These are phyloP conservation scores for Manis javanica DNA, from an alignment of 2,797 vertebrate genomes.

Conservation along the genomic window DNA sequence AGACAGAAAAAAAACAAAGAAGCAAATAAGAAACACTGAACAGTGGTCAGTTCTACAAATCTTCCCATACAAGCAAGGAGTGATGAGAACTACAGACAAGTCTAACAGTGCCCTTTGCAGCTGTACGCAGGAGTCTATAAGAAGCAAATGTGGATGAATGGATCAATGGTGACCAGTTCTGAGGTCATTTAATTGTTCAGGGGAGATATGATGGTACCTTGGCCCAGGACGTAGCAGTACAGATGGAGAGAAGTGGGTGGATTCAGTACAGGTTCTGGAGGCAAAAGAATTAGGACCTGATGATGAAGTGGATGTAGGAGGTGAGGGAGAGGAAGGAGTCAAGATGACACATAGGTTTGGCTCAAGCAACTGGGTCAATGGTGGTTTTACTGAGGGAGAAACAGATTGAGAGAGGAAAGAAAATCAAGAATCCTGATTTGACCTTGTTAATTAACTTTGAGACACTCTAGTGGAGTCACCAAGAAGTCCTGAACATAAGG, in stretches of 20 bases:
- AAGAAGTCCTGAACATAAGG: not conserved
- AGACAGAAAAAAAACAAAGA: not conserved
- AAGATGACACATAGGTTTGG: not conserved
- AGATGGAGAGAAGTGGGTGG: not conserved
- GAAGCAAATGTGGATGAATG: not conserved
- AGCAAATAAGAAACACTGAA: not conserved
- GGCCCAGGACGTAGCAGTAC: not conserved
- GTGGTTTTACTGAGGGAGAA: not conserved
- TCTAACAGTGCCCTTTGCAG: not conserved
- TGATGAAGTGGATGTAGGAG: not conserved
- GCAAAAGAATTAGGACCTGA: not conserved
- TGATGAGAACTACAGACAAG: not conserved
- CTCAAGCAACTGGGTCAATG: not conserved
- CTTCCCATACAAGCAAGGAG: not conserved
- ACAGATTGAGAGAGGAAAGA: not conserved
- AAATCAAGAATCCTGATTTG: slow-evolving; percentile 40
- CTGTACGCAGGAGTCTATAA: not conserved
- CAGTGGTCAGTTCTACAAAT: not conserved
- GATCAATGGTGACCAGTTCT: not conserved
- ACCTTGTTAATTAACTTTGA: slow-evolving; percentile 12
- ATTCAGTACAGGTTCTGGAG: not conserved
- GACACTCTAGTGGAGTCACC: not conserved
- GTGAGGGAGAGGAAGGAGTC: not conserved
- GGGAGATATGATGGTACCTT: not conserved
- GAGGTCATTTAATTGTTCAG: not conserved